Evolutionary conservation across 2,888 invertebrate genomes (phyloP), one percentile per base, ranked within the genome.

Genomic region (Protophormia terraenovae): DNA sequence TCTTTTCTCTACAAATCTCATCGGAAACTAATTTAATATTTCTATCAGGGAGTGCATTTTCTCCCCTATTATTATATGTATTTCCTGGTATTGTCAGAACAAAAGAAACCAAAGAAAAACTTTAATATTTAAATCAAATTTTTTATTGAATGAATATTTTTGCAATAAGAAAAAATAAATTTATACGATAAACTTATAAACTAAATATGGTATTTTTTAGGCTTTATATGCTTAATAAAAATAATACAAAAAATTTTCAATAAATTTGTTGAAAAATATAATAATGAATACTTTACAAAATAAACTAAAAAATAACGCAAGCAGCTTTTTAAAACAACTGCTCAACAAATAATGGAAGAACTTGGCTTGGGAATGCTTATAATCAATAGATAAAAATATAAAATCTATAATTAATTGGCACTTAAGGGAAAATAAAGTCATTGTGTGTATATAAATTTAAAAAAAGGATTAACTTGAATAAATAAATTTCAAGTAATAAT

Each of bases 361-460:
- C 82, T 64, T 83, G 71, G 71, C 35, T 67, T n/a, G n/a, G 71
- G 55, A 14, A 32, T 69, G 45, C 50, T 71, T 71, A 47, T 19
- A 14, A 27, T 3, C 38, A 38, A 32, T 38, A 41, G 14, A 14
- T 38, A 53, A 27, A n/a, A 19, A 24, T 38, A 7, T 66, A 38
- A 29, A 41, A 47, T 67, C n/a, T 81, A 76, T 19, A 62, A 75
- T 38, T 69, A 82, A 85, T 85, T 85, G 85, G 85, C 85, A 85
- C 85, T 85, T 85, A 85, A 75, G 12, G 78, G 71, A 81, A 69
- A 41, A 60, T 29, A 45, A 64, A 53, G 7, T 53, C 2, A 60
- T 16, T 22, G 41, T 47, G 16, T 32, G 35, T 35, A 38, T 19
- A 62, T 10, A 47, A 58, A n/a, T n/a, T n/a, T n/a, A n/a, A 69